These are phyloP conservation scores for Cetonia aurata DNA, from an alignment of 2,888 invertebrate genomes.

Conservation along the genomic window DNA sequence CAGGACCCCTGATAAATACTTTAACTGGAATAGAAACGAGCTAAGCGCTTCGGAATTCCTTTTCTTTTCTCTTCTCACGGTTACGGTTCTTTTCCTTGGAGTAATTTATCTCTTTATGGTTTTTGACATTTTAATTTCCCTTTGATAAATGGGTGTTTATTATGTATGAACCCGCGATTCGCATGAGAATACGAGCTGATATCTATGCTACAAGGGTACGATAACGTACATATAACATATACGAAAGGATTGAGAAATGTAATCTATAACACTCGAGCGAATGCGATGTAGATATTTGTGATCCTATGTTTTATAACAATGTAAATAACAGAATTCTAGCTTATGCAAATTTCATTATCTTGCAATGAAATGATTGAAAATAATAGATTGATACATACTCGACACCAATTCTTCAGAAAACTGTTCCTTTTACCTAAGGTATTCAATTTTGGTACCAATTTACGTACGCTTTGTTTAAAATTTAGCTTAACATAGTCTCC, in stretches of 20 bases:
- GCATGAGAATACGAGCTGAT: conserved; percentile 9
- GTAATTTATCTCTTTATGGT: conserved; percentile 36
- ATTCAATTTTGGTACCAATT: too few species aligned
- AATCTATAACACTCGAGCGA: conserved; percentile 7
- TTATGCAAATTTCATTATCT: too few species aligned
- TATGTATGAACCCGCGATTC: conserved; percentile 17
- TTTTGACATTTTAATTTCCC: conserved; percentile 37
- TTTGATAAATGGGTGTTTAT: conserved; percentile 36
- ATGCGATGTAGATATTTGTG: not conserved
- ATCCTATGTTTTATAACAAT: not conserved
- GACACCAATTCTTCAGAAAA: too few species aligned
- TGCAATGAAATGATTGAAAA: too few species aligned
- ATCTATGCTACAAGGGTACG: not conserved
- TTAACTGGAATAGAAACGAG: conserved; percentile 21
- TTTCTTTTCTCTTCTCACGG: not conserved
- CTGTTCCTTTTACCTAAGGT: too few species aligned
- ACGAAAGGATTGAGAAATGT: not conserved
- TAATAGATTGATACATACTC: too few species aligned
- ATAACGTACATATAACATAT: not conserved
- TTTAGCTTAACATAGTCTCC: too few species aligned
- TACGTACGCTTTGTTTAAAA: too few species aligned
- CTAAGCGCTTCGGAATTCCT: conserved; percentile 10
- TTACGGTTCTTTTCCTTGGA: conserved; percentile 21
- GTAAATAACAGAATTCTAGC: too few species aligned
- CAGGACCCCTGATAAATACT: conserved; percentile 33